Evolutionary conservation across 2,888 invertebrate genomes (phyloP).

Genomic region (Caenorhabditis doughertyi): DNA sequence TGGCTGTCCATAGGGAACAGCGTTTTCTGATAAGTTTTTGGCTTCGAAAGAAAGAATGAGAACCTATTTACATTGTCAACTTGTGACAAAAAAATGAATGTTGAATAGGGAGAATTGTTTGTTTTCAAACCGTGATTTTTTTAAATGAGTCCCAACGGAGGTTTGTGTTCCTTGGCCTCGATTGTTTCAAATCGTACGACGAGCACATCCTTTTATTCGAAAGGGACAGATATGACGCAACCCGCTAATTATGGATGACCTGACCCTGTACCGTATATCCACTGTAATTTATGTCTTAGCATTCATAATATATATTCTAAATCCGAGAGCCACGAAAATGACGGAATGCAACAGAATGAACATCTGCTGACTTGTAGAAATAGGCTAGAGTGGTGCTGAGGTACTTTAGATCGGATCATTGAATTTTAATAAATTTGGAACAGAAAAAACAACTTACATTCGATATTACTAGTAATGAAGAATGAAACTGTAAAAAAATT

Average conservation of each 20-base stretch:
- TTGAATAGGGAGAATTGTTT: constrained; percentile 4
- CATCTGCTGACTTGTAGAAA: no score
- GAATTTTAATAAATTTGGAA: no score
- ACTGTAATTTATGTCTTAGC: constrained; percentile 64
- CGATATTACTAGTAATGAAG: no score
- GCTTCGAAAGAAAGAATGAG: background rate
- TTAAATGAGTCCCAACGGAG: constrained; percentile 23
- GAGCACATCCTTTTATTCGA: constrained; percentile 27
- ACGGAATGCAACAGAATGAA: constrained; percentile 16
- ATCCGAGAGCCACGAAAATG: background rate
- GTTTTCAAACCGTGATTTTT: constrained; percentile 30
- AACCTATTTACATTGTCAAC: constrained; percentile 42
- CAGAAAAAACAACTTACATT: no score
- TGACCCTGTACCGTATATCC: constrained; percentile 27
- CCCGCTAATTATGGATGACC: constrained; percentile 57
- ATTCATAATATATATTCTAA: constrained; percentile 44
- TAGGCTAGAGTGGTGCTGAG: no score
- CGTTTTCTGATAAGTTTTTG: background rate
- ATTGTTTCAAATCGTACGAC: constrained; percentile 28
- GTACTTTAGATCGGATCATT: no score
- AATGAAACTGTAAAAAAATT: constrained; percentile 14
- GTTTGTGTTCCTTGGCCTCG: background rate
- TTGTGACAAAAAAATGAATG: constrained; percentile 34
- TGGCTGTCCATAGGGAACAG: constrained; percentile 29
- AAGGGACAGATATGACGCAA: constrained; percentile 29